Evolutionary conservation across 2,888 invertebrate species (phyloP).

Genomic region (Eristalis intricaria): DNA sequence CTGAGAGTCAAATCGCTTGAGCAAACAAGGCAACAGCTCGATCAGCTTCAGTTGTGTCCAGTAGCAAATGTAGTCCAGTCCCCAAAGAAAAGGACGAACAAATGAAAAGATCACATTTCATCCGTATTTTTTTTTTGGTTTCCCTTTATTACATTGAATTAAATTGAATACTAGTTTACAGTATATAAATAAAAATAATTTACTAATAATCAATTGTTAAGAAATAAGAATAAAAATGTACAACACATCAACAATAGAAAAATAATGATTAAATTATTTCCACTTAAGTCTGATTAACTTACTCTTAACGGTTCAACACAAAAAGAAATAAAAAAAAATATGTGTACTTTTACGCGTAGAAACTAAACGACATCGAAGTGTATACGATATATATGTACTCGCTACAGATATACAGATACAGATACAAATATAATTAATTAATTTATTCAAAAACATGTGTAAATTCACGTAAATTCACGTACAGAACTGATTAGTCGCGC

Average conservation of each 20-base stretch:
- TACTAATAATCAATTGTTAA: slow-evolving; percentile 61
- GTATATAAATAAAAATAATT: slow-evolving; percentile 68
- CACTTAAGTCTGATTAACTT: slow-evolving; percentile 23
- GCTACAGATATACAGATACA: slow-evolving; percentile 8
- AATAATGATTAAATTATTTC: slow-evolving; percentile 55
- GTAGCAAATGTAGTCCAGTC: too few relatives aligned
- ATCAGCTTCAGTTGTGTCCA: too few relatives aligned
- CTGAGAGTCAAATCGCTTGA: too few relatives aligned
- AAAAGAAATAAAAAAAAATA: slow-evolving; percentile 6
- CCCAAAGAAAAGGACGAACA: background rate
- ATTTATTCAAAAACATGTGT: slow-evolving; percentile 55
- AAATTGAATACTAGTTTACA: slow-evolving; percentile 63
- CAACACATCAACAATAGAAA: slow-evolving; percentile 70
- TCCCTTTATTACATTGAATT: slow-evolving; percentile 65
- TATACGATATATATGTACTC: slow-evolving; percentile 19
- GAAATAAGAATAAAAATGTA: slow-evolving; percentile 36
- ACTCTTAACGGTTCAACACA: slow-evolving; percentile 26
- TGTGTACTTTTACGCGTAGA: slow-evolving; percentile 35
- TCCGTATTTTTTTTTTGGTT: slow-evolving; percentile 7
- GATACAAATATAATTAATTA: slow-evolving; percentile 55
- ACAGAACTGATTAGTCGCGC: slow-evolving; percentile 36
- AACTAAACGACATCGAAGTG: slow-evolving; percentile 35
- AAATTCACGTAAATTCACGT: slow-evolving; percentile 38
- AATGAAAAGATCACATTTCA: background rate
- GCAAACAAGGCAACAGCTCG: too few relatives aligned